phyloP scores from a whole-genome alignment of 2,797 vertebrate species.

The Chaetophractus vellerosus region DNA sequence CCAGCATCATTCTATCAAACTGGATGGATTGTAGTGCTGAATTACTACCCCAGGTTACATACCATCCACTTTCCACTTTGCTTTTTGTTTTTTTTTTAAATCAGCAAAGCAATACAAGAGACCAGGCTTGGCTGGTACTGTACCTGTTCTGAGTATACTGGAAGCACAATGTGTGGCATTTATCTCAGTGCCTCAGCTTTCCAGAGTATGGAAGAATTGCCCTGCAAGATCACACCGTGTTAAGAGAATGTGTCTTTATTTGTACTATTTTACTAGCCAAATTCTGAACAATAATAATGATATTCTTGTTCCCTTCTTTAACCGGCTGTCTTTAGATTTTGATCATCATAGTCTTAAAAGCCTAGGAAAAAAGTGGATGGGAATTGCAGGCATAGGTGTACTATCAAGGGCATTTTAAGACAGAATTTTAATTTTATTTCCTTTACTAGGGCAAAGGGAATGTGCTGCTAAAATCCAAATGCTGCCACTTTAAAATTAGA shows the following conservation, averaged over 20 bases:
- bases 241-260: too few species aligned
- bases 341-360: conserved; percentile 56
- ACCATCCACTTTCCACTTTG: background rate
- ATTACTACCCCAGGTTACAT: background rate
- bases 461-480: background rate
- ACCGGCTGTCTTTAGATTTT: background rate
- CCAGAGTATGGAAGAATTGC: background rate
- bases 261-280: too few species aligned
- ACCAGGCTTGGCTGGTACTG: background rate
- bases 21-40: background rate
- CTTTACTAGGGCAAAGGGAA: conserved; percentile 46
- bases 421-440: conserved; percentile 59
- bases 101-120: background rate
- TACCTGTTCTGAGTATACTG: background rate
- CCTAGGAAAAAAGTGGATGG: conserved; percentile 43
- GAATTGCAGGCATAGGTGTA: background rate
- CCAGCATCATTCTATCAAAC: too few species aligned
- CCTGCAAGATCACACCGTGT: too few species aligned
- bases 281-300: too few species aligned
- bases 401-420: conserved; percentile 55
- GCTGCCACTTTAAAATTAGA: conserved; percentile 34
- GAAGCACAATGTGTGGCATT: background rate
- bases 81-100: background rate
- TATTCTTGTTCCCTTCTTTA: too few species aligned
- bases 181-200: background rate